Evolutionary conservation across 2,113 vertebrate species (phyloP).

Genomic region (Colinus virginianus): DNA sequence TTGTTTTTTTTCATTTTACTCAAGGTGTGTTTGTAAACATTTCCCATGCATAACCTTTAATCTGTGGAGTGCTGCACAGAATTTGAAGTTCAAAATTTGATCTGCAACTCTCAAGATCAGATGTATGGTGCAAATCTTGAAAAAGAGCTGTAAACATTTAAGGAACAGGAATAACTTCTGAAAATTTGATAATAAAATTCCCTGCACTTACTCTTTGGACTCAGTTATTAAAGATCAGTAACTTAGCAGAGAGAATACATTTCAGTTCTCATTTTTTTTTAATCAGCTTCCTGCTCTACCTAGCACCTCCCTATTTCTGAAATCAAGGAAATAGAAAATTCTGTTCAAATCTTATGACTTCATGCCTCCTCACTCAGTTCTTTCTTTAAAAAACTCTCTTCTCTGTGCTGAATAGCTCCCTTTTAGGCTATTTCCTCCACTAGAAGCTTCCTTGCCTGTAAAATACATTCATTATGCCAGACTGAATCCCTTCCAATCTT

Average conservation of each 20-base stretch:
- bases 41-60: not conserved
- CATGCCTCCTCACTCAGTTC: not conserved
- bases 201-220: not conserved
- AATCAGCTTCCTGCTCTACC: not conserved
- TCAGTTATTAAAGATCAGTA: not conserved
- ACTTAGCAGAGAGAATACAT: not conserved
- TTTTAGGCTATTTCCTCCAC: not conserved
- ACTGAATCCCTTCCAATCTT: not conserved
- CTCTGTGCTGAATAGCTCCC: not conserved
- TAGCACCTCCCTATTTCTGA: not conserved
- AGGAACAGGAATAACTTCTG: not conserved
- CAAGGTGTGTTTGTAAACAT: not conserved
- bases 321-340: not conserved
- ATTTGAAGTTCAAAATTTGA: slow-evolving; percentile 27
- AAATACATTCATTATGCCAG: not conserved
- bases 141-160: not conserved
- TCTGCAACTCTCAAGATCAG: not conserved
- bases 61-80: not conserved
- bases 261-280: not conserved
- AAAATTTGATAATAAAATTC: not conserved
- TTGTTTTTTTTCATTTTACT: not conserved
- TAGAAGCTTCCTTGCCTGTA: not conserved
- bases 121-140: slow-evolving; percentile 4
- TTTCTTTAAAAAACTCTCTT: not conserved
- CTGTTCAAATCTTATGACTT: not conserved